Conservation (phyloP, 2,113 vertebrate species). For the Prunella fulvescens region DNA sequence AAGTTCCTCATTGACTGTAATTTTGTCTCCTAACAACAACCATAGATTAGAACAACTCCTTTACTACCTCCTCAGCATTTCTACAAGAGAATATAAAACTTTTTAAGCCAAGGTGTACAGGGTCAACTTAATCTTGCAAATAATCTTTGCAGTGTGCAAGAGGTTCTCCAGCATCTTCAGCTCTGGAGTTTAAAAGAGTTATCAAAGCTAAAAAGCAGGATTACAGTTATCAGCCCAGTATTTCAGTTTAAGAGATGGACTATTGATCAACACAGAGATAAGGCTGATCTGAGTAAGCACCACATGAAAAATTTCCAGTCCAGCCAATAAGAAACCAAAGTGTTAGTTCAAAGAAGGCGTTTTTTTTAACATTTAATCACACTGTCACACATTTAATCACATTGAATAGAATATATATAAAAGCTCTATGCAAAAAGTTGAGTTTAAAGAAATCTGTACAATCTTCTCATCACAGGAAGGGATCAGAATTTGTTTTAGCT, state of each 20-base stretch:
- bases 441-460: background rate
- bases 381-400: background rate
- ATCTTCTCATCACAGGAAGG: background rate
- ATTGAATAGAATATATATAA: background rate
- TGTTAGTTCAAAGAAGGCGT: background rate
- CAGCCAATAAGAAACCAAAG: background rate
- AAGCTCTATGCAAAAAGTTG: background rate
- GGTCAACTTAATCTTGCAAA: slow-evolving; percentile 59
- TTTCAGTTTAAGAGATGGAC: background rate
- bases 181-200: slow-evolving; percentile 4
- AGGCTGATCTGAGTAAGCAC: background rate
- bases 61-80: background rate
- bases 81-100: background rate
- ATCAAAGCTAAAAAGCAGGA: slow-evolving; percentile 50
- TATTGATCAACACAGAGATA: slow-evolving; percentile 15
- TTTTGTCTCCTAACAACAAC: background rate
- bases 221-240: slow-evolving; percentile 33
- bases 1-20: background rate
- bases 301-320: background rate
- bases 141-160: slow-evolving; percentile 47
- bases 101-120: slow-evolving; percentile 18
- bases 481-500: background rate
- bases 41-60: background rate
- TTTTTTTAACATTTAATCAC: background rate
- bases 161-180: slow-evolving; percentile 21